Percentiles rank a stretch among this genome's conserved stretches.
Evolutionary conservation across 2,113 vertebrate species (phyloP).

Genomic region (Labrus mixtus): DNA sequence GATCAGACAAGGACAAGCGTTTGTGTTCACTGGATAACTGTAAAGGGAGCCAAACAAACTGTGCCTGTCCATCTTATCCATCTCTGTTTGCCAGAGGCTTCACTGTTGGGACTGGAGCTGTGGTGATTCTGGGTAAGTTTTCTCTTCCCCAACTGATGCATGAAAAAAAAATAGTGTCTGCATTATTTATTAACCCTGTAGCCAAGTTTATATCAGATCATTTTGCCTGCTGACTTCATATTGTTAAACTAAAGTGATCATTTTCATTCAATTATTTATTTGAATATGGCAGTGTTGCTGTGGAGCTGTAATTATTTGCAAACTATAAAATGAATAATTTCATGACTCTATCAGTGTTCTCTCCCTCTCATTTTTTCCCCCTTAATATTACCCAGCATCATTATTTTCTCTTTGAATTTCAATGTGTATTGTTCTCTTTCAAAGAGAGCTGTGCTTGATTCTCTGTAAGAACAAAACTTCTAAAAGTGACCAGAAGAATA

Average conservation of each 20-base stretch:
- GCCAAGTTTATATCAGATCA: neutral
- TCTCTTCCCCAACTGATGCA: neutral
- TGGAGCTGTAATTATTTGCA: neutral
- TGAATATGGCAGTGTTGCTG: neutral
- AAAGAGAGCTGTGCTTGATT: neutral
- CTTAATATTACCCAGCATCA: neutral
- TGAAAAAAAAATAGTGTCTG: neutral
- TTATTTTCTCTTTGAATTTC: neutral
- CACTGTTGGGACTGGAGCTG: neutral
- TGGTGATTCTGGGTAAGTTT: neutral
- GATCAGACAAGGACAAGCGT: neutral
- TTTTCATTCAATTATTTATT: neutral
- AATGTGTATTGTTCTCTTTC: neutral
- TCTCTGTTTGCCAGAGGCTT: neutral
- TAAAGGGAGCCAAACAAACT: neutral
- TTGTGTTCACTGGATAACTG: neutral
- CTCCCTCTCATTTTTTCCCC: neutral
- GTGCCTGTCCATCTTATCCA: conserved; percentile 1
- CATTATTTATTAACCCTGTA: neutral
- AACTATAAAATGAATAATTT: neutral
- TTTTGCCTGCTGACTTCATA: neutral
- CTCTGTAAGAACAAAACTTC: too few species aligned
- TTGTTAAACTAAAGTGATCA: neutral
- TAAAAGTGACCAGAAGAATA: too few species aligned
- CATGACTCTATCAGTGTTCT: neutral